Base-by-base conservation (phyloP, 2,888 invertebrate species). In the Anthrax anthrax region DNA sequence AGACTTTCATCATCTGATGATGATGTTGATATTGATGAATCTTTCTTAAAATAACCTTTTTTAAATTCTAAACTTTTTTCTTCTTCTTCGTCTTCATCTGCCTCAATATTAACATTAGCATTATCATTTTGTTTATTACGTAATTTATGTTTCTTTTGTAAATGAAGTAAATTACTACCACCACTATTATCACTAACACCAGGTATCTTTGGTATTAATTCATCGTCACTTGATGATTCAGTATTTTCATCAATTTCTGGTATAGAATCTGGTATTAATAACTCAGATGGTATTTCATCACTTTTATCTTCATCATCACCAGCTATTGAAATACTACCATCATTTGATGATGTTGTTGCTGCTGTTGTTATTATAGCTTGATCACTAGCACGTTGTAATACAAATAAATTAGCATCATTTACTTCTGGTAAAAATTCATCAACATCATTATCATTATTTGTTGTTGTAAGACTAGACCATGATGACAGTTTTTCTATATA, bases 171-270 rank as follows among this genome's bases (percentile, higher is more conserved):
- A 19, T 8, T 23, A 23, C 8, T n/a, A 42, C 46, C 40, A 43
- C 42, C 34, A 23, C 8, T n/a, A 42, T 47, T 42, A 43, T 43
- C 34, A 46, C 43, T 23, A 43, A 42, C 39, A 38, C 17, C 29
- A 37, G 47, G 40, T 43, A 39, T 13, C 16, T 39, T 46, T 46
- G 37, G 27, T 18, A 23, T 42, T 39, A 54, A 49, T 32, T 51
- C 53, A 41, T 65, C 61, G 13, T 54, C 52, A 29, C 58, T 57
- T 12, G 59, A 59, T 40, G 62, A 61, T 13, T 64, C 62, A 18
- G 65, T 64, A 47, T 61, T 57, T 50, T 67, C 68, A 56, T 66
- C 63, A 14, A 67, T 62, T 56, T 67, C 67, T 6, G 67, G 67
- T 58, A 67, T 64, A 3, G 58, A 53, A 50, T 68, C 68, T 32